Evolutionary conservation across 1,140 invertebrate species (phyloP).

Genomic region (Aleiodes sp.): DNA sequence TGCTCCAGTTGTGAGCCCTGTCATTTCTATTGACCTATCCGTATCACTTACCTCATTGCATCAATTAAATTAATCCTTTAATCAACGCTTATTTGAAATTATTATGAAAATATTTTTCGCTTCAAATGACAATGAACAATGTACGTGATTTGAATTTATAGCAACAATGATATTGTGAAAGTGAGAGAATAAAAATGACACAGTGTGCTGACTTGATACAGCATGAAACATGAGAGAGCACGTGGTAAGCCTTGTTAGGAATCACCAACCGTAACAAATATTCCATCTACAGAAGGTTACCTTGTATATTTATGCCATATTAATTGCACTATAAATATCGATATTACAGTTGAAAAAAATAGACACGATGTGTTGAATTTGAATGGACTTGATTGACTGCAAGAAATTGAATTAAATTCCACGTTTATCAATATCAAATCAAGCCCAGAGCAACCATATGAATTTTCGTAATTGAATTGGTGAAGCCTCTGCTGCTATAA

Average conservation of each 20-base stretch:
- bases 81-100: too few relatives aligned
- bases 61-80: too few relatives aligned
- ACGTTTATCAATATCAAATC: not conserved
- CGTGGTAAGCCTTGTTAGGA: conserved; percentile 7
- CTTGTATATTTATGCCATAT: not conserved
- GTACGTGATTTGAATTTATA: not conserved
- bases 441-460: not conserved
- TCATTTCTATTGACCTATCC: not conserved
- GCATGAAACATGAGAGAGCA: not conserved
- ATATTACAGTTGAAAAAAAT: not conserved
- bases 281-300: not conserved
- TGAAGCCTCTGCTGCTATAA: not conserved
- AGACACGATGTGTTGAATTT: too few relatives aligned
- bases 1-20: not conserved
- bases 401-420: too few relatives aligned
- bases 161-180: not conserved
- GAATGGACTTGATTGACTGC: too few relatives aligned
- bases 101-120: too few relatives aligned
- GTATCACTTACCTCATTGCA: not conserved
- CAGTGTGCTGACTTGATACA: not conserved
- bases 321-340: not conserved
- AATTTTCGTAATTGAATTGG: not conserved
- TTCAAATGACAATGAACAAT: not conserved
- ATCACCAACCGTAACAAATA: not conserved
- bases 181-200: conserved; percentile 8